Evolutionary conservation across 2,797 vertebrate species (phyloP).

Genomic region (Pipistrellus nathusii): DNA sequence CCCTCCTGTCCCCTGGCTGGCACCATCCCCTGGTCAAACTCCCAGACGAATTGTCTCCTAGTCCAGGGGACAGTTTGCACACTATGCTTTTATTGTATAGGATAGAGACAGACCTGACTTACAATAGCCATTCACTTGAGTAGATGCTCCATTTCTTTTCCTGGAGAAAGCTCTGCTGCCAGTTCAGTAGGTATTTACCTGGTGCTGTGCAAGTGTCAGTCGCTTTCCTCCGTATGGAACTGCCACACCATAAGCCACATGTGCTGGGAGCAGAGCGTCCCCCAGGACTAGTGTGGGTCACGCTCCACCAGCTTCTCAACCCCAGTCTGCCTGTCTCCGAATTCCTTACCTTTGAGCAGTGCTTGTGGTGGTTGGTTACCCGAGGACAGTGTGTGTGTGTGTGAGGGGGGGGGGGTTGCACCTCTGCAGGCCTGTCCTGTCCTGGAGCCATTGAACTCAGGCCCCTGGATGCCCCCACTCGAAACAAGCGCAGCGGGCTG

Average conservation of each 20-base stretch:
- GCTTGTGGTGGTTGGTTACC: too few species aligned
- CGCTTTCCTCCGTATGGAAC: not conserved
- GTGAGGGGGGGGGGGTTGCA: not conserved
- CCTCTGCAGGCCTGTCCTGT: not conserved
- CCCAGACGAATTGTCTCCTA: too few species aligned
- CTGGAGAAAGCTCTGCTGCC: not conserved
- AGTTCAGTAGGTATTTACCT: not conserved
- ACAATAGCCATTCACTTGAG: not conserved
- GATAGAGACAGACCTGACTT: not conserved
- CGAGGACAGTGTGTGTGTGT: accelerated
- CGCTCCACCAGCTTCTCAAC: not conserved
- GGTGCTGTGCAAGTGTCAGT: accelerated
- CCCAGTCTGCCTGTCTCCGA: accelerated
- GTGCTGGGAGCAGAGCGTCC: not conserved
- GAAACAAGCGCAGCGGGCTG: not conserved
- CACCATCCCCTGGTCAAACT: too few species aligned
- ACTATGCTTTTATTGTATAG: too few species aligned
- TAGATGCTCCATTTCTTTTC: not conserved
- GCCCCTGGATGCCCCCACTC: not conserved
- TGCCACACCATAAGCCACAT: accelerated
- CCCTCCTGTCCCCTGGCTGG: too few species aligned
- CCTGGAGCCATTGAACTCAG: not conserved
- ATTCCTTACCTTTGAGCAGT: not conserved
- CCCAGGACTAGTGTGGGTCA: accelerated
- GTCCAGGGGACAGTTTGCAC: too few species aligned